Evolutionary conservation across 2,797 vertebrate species (phyloP).

Genomic region (Clarias laeviceps): DNA sequence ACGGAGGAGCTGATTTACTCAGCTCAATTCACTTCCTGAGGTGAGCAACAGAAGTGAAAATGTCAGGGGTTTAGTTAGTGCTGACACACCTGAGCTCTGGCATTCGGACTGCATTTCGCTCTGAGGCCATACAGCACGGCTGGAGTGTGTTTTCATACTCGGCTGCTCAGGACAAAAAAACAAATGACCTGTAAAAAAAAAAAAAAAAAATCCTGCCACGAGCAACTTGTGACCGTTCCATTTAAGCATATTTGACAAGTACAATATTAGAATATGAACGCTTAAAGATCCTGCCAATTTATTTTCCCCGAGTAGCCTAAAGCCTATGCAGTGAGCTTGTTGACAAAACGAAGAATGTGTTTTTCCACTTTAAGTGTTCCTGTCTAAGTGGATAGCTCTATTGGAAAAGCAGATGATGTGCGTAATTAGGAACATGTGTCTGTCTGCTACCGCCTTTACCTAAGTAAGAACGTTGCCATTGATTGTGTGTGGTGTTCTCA

Average conservation of each 20-base stretch:
- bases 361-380: not conserved
- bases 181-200: constrained; percentile 2
- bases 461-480: not conserved
- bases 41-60: constrained; percentile 61
- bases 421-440: not conserved
- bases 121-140: constrained; percentile 58
- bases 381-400: not conserved
- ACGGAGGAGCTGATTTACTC: constrained; percentile 62
- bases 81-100: constrained; percentile 64
- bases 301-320: not conserved
- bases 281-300: not conserved
- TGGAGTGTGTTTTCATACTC: constrained; percentile 57
- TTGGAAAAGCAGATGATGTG: constrained; percentile 11
- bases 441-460: not conserved
- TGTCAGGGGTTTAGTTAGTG: constrained; percentile 67
- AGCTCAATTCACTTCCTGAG: constrained; percentile 52
- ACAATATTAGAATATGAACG: constrained; percentile 1
- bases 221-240: constrained; percentile 1
- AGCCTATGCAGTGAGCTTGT: not conserved
- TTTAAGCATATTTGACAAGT: constrained; percentile 23
- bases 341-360: not conserved
- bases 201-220: not conserved
- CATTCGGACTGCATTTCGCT: constrained; percentile 56
- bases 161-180: not conserved
- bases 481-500: not conserved